Base-by-base conservation (phyloP, 2,113 vertebrate genomes). In the Cyanistes caeruleus region DNA sequence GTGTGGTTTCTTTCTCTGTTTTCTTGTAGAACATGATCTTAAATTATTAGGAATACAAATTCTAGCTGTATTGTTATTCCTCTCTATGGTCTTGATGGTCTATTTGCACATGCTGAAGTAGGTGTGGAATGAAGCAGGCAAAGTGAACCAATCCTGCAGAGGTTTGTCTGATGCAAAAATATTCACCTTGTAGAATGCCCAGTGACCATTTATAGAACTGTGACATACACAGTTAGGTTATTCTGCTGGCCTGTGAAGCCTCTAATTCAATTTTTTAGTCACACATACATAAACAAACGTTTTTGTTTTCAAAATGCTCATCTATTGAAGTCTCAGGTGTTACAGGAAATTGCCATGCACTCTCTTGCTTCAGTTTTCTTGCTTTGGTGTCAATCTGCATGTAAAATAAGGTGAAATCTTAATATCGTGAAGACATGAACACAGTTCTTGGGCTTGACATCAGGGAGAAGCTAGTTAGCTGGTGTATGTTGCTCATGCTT, bases 331-430 rank as follows among this genome's bases (percentile, higher is more conserved):
- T 90, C 95, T 97, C 95, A 94, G 93, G 89, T 94, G 88, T 94
- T 94, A 86, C 75, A 88, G 94, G 68, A 97, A 98, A 97, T 96
- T 91, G 82, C 39, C 92, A 46, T 93, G 41, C 41, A 78, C 44
- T 92, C 65, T 90, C 84, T 96, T 90, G 87, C 92, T 97, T 95
- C 93, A 88, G 93, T 77, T 95, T 94, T 96, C 95, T 96, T 95
- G 74, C 87, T 96, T 89, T 96, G 80, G 79, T 97, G 96, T 95
- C 96, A 97, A 92, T 97, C 93, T 94, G 74, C 96, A 95, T 97
- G 93, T 90, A 97, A 98, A 98, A 93, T 96, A 93, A 96, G 89
- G 46, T 96, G 89, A 83, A 96, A 84, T 96, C 93, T 96, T 96
- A 97, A 96, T 97, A 93, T 92, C 9, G 82, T 90, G 76, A 93